Evolutionary conservation across 2,113 vertebrate genomes (phyloP).

Genomic region (Lathamus discolor): DNA sequence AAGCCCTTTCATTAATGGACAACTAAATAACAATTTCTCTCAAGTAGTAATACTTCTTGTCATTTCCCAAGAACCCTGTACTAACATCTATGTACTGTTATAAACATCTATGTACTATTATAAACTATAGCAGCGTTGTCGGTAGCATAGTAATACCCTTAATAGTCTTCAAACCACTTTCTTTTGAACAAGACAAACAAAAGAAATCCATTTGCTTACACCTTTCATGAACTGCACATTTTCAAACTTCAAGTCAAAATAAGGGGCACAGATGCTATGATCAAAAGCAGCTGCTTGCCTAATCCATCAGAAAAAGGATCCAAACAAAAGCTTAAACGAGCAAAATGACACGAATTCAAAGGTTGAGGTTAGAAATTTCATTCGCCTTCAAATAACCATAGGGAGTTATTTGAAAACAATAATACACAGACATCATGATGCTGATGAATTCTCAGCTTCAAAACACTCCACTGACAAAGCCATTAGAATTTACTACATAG

Average conservation of each 20-base stretch:
- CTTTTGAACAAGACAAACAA: neutral
- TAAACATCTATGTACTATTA: neutral
- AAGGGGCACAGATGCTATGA: neutral
- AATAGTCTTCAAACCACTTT: neutral
- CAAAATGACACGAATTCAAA: neutral
- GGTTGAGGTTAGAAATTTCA: neutral
- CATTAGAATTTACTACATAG: neutral
- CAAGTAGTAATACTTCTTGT: neutral
- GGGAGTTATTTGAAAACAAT: neutral
- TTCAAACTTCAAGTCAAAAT: slow-evolving; percentile 13
- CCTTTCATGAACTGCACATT: neutral
- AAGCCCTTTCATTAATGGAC: neutral
- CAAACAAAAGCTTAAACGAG: neutral
- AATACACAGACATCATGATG: neutral
- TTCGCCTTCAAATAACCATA: neutral
- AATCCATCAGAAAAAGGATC: slow-evolving; percentile 20
- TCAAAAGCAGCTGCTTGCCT: slow-evolving; percentile 30
- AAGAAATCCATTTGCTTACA: slow-evolving; percentile 17
- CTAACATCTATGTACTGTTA: neutral
- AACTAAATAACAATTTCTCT: neutral
- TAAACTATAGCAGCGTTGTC: neutral
- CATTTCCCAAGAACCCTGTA: neutral
- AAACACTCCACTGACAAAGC: neutral
- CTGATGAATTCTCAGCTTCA: neutral
- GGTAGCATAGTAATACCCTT: neutral